Percentiles rank a stretch among this genome's conserved stretches.
These are phyloP conservation scores for Disparrhopalites patrizii DNA, from an alignment of 2,888 invertebrate genomes.

Conservation along the genomic window DNA sequence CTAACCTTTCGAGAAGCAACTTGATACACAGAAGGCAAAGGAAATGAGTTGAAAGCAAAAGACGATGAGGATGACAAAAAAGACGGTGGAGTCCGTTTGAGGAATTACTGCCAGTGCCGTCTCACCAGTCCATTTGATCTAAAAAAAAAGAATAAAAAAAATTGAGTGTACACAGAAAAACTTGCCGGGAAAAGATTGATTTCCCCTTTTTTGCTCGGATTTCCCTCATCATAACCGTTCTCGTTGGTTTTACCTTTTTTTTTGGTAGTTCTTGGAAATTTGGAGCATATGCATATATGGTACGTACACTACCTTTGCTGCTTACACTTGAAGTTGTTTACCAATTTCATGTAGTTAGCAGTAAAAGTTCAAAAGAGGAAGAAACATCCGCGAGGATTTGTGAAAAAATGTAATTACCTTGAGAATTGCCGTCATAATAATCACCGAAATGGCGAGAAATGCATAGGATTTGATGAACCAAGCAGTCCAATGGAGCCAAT, in stretches of 20 bases:
- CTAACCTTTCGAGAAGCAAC: conserved; percentile 61
- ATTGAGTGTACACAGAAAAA: too few relatives aligned
- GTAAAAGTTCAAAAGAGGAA: too few relatives aligned
- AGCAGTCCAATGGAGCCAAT: conserved; percentile 79
- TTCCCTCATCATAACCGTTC: too few relatives aligned
- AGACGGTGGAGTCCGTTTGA: conserved; percentile 61
- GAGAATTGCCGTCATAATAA: conserved; percentile 46
- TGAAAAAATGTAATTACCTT: conserved; percentile 33
- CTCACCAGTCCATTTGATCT: conserved; percentile 29
- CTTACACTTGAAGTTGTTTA: too few relatives aligned
- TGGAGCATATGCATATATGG: too few relatives aligned
- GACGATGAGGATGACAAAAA: conserved; percentile 67
- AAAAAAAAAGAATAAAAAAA: conserved; percentile 10
- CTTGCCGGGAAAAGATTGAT: too few relatives aligned
- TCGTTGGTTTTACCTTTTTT: too few relatives aligned
- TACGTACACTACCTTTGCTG: too few relatives aligned
- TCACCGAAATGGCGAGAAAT: conserved; percentile 61
- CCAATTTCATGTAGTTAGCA: too few relatives aligned
- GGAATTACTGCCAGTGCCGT: conserved; percentile 49
- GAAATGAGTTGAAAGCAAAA: conserved; percentile 68
- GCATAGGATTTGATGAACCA: conserved; percentile 77
- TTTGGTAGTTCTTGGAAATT: too few relatives aligned
- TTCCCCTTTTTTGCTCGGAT: too few relatives aligned
- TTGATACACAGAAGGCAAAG: conserved; percentile 61
- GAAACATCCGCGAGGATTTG: too few relatives aligned